A percentile compares a stretch with the other conserved stretches of the same genome.
Evolutionary conservation across 2,888 invertebrate genomes (phyloP).

Genomic region (Zygogramma bicolorata): DNA sequence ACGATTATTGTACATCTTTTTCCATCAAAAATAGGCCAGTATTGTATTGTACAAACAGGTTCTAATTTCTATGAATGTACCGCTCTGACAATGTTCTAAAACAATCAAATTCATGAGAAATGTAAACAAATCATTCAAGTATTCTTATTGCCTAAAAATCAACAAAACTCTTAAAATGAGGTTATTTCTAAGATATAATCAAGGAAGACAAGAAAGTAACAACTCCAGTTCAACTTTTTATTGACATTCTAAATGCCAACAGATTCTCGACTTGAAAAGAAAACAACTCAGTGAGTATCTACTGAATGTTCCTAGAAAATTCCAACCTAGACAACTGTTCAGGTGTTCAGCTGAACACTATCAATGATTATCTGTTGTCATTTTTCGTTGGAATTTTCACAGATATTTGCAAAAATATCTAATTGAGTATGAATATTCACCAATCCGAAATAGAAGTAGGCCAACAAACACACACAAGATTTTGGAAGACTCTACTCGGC

Average conservation of each 20-base stretch:
- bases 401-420: no score
- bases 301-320: no score
- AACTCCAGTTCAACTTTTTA: background rate
- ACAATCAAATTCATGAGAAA: background rate
- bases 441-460: no score
- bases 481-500: no score
- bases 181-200: background rate
- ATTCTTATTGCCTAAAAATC: background rate
- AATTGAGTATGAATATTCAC: no score
- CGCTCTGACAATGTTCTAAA: background rate
- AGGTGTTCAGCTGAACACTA: no score
- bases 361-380: no score
- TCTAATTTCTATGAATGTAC: background rate
- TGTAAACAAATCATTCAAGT: background rate
- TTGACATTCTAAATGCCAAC: conserved; percentile 1
- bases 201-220: background rate
- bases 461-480: no score
- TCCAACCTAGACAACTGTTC: no score
- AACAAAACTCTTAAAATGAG: background rate
- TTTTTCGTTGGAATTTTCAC: no score
- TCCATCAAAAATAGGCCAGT: background rate
- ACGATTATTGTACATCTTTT: background rate
- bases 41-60: background rate
- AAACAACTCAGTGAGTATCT: no score
- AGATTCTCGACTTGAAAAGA: no score